Evolutionary conservation across 2,113 vertebrate species (phyloP), one percentile per base, ranked within the genome.

Genomic region (Motacilla tschutschensis): DNA sequence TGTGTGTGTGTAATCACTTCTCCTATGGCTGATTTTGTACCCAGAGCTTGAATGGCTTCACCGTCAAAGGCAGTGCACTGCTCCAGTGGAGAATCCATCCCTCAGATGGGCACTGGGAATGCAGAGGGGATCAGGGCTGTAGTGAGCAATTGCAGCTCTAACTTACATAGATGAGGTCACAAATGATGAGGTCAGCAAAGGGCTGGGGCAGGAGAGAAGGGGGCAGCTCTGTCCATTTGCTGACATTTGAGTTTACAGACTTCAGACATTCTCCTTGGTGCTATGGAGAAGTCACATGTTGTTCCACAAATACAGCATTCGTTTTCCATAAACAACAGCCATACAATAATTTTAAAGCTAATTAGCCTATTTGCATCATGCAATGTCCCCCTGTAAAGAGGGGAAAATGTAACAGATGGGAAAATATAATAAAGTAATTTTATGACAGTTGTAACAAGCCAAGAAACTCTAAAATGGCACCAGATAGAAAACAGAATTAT

Each of bases 351-450:
- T 71, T 38, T 25, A 54, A 59, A 91, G 77, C 54, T 81, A 46
- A 78, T 89, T 66, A 83, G 67, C 36, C 64, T 24, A 5, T 60
- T 48, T 35, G 51, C 79, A 90, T 71, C 80, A 20, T 50, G 40
- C 43, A 58, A 43, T 24, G 67, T 92, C 72, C 72, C 46, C 50
- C 51, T n/a, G 35, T 79, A 87, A 89, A 89, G 64, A 91, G 21
- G 62, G 77, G 80, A 26, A 92, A 90, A 76, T 21, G 21, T 33
- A 93, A 76, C 87, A 94, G 93, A 90, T 92, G 92, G 91, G 69
- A 87, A 93, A 87, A 91, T 73, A 92, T 38, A 87, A 69, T 79
- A 91, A 93, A 93, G 72, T 69, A 66, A 75, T 86, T 94, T 93
- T 91, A 91, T 88, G 74, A 71, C 82, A 76, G 53, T 67, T 43